Conservation (phyloP, 2,797 vertebrate genomes). For the Galagoides demidoff region DNA sequence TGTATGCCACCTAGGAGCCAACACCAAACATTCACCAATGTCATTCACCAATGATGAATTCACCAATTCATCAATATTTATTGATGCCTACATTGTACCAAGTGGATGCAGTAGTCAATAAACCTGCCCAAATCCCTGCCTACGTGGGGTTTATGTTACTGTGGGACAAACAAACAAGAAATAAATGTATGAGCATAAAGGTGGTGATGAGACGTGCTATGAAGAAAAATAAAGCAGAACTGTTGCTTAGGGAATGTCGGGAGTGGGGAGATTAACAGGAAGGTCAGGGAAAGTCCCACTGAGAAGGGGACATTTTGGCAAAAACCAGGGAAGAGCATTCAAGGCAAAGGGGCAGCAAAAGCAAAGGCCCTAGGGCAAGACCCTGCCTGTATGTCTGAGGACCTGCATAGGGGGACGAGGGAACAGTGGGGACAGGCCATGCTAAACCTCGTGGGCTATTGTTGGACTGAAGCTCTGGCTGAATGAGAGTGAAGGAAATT, state of each 20-base stretch:
- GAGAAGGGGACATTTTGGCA: neutral
- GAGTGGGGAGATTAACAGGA: neutral
- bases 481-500: neutral
- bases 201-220: neutral
- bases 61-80: neutral
- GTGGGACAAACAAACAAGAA: neutral
- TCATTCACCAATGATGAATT: too few relatives aligned
- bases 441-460: rapidly evolving
- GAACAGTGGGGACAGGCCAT: rapidly evolving
- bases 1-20: neutral
- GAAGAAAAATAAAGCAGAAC: neutral
- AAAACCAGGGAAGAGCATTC: neutral
- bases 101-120: neutral
- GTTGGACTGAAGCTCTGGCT: neutral
- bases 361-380: neutral
- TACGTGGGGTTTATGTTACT: neutral
- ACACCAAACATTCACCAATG: neutral
- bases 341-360: neutral
- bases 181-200: neutral
- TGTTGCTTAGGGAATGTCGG: rapidly evolving
- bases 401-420: neutral
- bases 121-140: neutral
- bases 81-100: neutral
- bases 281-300: neutral
- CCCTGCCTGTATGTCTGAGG: neutral